Conservation (phyloP, 2,888 invertebrate genomes). For the Chloroclystis v-ata region DNA sequence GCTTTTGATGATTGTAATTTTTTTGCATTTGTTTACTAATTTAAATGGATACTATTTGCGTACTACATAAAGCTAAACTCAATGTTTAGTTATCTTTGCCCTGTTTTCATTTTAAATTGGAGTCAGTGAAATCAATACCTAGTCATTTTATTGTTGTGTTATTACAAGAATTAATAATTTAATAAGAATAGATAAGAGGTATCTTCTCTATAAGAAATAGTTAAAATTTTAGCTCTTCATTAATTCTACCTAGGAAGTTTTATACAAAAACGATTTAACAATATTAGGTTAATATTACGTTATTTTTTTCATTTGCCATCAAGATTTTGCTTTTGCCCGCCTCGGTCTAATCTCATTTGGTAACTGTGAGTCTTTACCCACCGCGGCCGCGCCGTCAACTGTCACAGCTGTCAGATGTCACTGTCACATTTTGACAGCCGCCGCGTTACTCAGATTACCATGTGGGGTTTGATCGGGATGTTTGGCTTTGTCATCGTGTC, state of each 20-base stretch:
- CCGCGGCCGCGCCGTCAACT: constrained; percentile 45
- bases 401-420: constrained; percentile 18
- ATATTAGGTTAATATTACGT: no score
- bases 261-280: no score
- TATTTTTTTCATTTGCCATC: constrained; percentile 22
- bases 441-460: constrained; percentile 86
- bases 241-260: no score
- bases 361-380: constrained; percentile 91
- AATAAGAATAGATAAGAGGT: no score
- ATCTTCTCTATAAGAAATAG: no score
- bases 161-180: no score
- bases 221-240: no score
- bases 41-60: background rate
- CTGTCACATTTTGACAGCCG: constrained; percentile 30
- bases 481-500: constrained; percentile 71
- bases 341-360: constrained; percentile 97
- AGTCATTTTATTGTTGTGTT: no score
- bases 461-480: constrained; percentile 87
- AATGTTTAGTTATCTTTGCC: no score
- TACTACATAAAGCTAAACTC: no score
- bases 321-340: constrained; percentile 64
- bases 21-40: constrained; percentile 39
- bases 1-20: constrained; percentile 22
- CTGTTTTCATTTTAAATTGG: no score
- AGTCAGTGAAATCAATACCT: no score